Base-by-base conservation (phyloP, 2,113 vertebrate species). In the Podarcis cretensis region DNA sequence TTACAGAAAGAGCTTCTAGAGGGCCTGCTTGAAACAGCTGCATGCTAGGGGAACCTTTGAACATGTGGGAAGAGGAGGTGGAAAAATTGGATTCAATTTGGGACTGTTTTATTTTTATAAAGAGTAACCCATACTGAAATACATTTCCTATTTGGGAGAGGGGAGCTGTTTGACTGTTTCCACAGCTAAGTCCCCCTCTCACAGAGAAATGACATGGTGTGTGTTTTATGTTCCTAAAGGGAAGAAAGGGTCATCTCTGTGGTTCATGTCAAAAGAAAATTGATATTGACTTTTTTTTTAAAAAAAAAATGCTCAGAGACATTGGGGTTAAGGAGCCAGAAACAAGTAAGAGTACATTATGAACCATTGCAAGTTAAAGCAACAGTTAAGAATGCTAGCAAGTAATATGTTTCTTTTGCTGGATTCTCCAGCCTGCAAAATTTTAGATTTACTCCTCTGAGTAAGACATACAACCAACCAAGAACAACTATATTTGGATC, bases 91-190 rank as follows among this genome's bases (percentile, higher is more conserved):
- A 14, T 66, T 16, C 23, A 23, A 59, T 76, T 76, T 30, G 66
- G 35, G 88, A 80, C 57, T 18, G 3, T 63, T 89, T 37, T 18
- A 2, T 69, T 76, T 76, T 86, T 35, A 82, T 76, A 68, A 69
- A 83, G 20, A 4, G 14, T 76, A 35, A 90, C 40, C 59, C 80
- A 23, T 9, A 16, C 63, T 77, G 63, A 86, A 86, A 86, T 77
- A 30, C 79, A 59, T 57, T 90, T 76, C 78, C 89, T n/a, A 57
- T 83, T 83, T 66, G 40, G 69, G 59, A 66, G 73, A 57, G 23
- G 40, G 59, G 71, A 79, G 12, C 6, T 25, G 27, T 63, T 79
- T 59, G 21, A 23, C 6, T 35, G 14, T 79, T 69, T 78, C 78
- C 32, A 54, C 16, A 30, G 18, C 48, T 54, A 35, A 84, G n/a